These are phyloP conservation scores for Pseudopipra pipra DNA, from an alignment of 2,113 vertebrate genomes.

Conservation along the genomic window DNA sequence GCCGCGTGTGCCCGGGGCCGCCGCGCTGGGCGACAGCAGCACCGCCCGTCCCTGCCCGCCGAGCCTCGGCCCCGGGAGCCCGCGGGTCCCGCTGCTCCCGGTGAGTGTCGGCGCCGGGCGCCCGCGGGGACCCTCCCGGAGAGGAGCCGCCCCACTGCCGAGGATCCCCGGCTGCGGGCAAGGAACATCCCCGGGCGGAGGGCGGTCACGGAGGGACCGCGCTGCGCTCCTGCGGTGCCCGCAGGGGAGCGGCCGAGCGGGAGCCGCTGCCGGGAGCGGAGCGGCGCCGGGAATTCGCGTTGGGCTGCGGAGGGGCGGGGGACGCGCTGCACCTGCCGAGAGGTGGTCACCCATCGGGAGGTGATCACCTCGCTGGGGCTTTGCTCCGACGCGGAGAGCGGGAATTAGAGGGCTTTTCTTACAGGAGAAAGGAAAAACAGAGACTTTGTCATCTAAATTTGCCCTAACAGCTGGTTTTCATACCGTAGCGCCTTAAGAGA, in stretches of 20 bases:
- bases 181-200: not conserved
- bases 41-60: too few relatives aligned
- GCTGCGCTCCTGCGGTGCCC: not conserved
- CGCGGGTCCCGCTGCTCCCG: not conserved
- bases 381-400: not conserved
- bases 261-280: not conserved
- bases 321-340: not conserved
- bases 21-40: too few relatives aligned
- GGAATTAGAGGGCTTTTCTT: not conserved
- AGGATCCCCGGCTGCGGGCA: not conserved
- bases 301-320: not conserved
- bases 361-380: not conserved
- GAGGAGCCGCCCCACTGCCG: not conserved
- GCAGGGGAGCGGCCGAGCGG: not conserved
- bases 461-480: not conserved
- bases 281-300: not conserved
- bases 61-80: too few relatives aligned
- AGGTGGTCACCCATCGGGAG: fast-evolving
- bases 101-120: not conserved
- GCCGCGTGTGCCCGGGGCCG: too few relatives aligned
- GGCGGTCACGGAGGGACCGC: not conserved
- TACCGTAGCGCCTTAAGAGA: not conserved
- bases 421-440: not conserved
- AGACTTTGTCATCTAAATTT: not conserved
- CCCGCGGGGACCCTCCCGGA: too few relatives aligned